Percentiles rank a stretch among this genome's conserved stretches.
Evolutionary conservation across 2,888 invertebrate species (phyloP).

Genomic region (Tetranychus piercei): DNA sequence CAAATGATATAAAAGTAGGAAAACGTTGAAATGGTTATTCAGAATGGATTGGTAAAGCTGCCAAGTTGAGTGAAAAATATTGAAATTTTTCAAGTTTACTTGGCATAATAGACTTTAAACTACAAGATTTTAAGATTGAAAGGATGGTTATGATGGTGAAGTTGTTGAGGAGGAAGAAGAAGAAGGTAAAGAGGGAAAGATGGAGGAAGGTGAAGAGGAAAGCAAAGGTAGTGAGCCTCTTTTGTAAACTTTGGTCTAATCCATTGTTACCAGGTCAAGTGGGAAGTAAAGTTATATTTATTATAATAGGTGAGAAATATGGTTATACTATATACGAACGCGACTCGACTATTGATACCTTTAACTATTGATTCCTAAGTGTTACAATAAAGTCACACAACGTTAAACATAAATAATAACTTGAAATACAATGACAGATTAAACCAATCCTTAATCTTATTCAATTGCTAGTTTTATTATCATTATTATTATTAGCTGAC

Average conservation of each 20-base stretch:
- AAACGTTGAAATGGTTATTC: not conserved
- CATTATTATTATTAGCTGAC: too few relatives aligned
- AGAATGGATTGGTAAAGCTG: too few relatives aligned
- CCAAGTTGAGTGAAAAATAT: not conserved
- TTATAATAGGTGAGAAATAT: not conserved
- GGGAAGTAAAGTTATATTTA: not conserved
- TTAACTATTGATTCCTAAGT: not conserved
- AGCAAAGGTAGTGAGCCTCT: not conserved
- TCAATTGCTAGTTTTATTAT: not conserved
- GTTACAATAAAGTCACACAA: constrained; percentile 1
- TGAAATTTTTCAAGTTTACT: not conserved
- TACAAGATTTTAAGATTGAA: not conserved
- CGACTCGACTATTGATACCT: not conserved
- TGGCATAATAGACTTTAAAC: not conserved
- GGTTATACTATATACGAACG: not conserved
- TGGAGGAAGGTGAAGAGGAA: not conserved
- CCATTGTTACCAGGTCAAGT: not conserved
- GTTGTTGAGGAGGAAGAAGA: not conserved
- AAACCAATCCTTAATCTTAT: not conserved
- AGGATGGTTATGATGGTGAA: not conserved
- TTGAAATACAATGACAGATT: not conserved
- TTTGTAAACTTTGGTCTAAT: not conserved
- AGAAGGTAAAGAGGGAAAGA: not conserved
- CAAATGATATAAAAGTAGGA: not conserved
- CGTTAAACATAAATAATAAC: not conserved